Percentiles rank a stretch among this genome's conserved stretches.
Evolutionary conservation across 2,113 vertebrate genomes (phyloP).

Genomic region (Sylvilagus bachmani): DNA sequence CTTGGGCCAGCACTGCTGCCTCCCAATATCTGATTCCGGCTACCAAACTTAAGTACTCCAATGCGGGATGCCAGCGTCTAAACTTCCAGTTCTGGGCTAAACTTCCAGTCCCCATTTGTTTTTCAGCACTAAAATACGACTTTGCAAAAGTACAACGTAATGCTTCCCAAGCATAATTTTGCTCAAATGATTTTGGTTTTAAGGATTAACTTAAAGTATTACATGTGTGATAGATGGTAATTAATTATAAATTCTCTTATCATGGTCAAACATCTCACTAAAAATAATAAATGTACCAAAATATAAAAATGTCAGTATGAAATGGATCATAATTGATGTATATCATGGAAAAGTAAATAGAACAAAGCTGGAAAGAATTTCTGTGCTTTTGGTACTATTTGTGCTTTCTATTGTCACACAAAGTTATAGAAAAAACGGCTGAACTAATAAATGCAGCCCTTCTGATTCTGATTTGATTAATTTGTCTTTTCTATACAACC

Average conservation of each 20-base stretch:
- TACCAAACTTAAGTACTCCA: too few species aligned
- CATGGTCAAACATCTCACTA: background rate
- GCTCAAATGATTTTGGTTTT: background rate
- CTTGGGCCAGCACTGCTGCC: too few species aligned
- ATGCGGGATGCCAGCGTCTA: too few species aligned
- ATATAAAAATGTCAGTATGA: background rate
- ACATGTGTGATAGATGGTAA: background rate
- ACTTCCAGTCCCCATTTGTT: background rate
- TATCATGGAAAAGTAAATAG: background rate
- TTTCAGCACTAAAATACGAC: slow-evolving; percentile 16
- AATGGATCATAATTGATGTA: background rate
- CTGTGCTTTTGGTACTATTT: background rate
- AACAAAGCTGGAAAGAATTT: slow-evolving; percentile 36
- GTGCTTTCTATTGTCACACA: background rate
- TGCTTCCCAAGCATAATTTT: background rate
- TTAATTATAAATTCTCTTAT: background rate
- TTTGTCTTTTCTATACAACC: background rate
- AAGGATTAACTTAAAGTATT: background rate
- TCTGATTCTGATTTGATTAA: slow-evolving; percentile 38
- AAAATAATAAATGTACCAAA: background rate
- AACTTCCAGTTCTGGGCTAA: too few species aligned
- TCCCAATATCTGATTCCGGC: too few species aligned
- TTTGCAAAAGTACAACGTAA: background rate
- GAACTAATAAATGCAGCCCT: background rate
- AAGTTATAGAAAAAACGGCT: background rate